phyloP scores from a whole-genome alignment of 2,113 vertebrate species.

The Sus scrofa region DNA sequence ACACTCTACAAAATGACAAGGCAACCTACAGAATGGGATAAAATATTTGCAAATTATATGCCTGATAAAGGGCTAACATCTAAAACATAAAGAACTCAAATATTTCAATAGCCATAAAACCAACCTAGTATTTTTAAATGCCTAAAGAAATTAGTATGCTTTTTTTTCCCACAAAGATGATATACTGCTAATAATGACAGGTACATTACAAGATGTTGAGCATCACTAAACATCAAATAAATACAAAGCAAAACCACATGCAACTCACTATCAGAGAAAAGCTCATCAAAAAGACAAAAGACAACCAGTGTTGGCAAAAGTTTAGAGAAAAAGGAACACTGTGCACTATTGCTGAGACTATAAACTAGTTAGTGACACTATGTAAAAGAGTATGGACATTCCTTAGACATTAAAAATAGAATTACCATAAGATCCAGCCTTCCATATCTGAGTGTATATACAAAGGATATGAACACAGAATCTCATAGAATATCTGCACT shows the following conservation, averaged over 20 bases:
- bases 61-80: neutral
- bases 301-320: neutral
- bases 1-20: neutral
- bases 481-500: neutral
- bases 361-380: neutral
- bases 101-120: neutral
- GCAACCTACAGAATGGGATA: neutral
- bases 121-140: neutral
- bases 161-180: neutral
- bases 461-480: neutral
- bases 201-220: neutral
- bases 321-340: neutral
- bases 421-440: neutral
- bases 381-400: neutral
- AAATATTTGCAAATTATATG: neutral
- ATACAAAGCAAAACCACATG: neutral
- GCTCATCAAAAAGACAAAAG: neutral
- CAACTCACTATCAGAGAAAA: neutral
- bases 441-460: neutral
- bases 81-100: neutral
- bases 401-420: neutral
- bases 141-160: neutral
- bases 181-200: neutral
- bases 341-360: neutral
- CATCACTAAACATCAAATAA: neutral